A percentile compares a stretch with the other conserved stretches of the same genome.
Evolutionary conservation across 2,888 invertebrate species (phyloP).

Genomic region (Geotrupes spiniger): DNA sequence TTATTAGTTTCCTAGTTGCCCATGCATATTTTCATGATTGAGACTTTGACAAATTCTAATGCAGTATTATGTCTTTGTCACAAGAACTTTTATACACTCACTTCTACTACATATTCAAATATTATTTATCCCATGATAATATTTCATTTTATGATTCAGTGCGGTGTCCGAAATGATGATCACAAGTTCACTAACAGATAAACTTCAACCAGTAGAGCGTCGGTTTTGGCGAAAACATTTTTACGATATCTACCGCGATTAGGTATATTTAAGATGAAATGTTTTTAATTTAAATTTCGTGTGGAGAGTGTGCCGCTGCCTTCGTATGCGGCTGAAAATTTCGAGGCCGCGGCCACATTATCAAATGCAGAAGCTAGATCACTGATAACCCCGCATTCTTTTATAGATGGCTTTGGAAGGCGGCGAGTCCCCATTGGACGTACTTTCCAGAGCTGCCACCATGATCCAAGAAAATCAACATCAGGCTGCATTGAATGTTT

Average conservation of each 20-base stretch:
- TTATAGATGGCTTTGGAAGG: constrained; percentile 31
- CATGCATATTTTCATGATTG: too few relatives aligned
- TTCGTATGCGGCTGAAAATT: constrained; percentile 9
- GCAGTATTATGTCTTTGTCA: too few relatives aligned
- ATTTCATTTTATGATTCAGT: too few relatives aligned
- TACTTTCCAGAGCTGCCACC: constrained; percentile 82
- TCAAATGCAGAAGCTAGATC: constrained; percentile 22
- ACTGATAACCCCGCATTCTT: constrained; percentile 33
- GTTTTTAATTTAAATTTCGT: background rate
- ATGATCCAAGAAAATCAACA: constrained; percentile 76
- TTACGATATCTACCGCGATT: background rate
- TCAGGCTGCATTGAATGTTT: constrained; percentile 38
- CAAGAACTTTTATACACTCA: too few relatives aligned
- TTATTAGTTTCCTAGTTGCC: too few relatives aligned
- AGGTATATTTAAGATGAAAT: background rate
- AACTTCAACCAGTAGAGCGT: too few relatives aligned
- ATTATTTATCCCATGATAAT: too few relatives aligned
- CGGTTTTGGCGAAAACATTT: too few relatives aligned
- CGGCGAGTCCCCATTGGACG: constrained; percentile 77
- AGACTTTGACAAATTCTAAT: too few relatives aligned
- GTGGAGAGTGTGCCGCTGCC: background rate
- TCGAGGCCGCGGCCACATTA: constrained; percentile 18
- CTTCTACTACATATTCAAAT: too few relatives aligned
- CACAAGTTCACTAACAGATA: too few relatives aligned
- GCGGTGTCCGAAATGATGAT: too few relatives aligned